These are phyloP conservation scores for Synanthedon tipuliformis DNA, from an alignment of 2,888 invertebrate species.

Conservation along the genomic window DNA sequence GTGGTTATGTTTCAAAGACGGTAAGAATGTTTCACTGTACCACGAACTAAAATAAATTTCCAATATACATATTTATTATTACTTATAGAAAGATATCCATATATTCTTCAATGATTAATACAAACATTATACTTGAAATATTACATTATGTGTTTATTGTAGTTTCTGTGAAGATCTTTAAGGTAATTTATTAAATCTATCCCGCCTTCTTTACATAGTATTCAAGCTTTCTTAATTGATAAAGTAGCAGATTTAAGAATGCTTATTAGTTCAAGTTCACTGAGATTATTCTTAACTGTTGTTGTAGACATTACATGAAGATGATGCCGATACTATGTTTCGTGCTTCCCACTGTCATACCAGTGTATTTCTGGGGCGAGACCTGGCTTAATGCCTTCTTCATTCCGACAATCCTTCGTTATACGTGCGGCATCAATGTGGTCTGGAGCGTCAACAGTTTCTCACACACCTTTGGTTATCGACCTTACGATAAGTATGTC, in stretches of 20 bases:
- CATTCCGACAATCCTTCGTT: slow-evolving; percentile 79
- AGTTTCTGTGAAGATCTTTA: no score
- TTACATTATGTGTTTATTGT: no score
- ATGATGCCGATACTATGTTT: slow-evolving; percentile 85
- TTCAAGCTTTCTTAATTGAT: no score
- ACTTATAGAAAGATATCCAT: no score
- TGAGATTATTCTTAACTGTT: not conserved
- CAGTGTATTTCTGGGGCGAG: slow-evolving; percentile 84
- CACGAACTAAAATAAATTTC: no score
- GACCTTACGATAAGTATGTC: slow-evolving; percentile 86
- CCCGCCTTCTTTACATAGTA: no score
- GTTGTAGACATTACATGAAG: slow-evolving; percentile 74
- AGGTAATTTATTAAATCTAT: no score
- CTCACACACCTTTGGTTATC: slow-evolving; percentile 90
- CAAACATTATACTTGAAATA: no score
- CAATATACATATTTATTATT: no score
- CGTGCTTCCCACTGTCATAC: slow-evolving; percentile 82
- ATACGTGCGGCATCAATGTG: slow-evolving; percentile 80
- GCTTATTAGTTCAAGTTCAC: not conserved
- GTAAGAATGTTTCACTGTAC: slow-evolving; percentile 52
- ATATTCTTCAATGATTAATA: no score
- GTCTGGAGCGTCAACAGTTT: slow-evolving; percentile 96
- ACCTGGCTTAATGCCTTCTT: slow-evolving; percentile 79
- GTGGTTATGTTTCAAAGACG: slow-evolving; percentile 87
- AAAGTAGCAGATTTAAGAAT: not conserved